A percentile compares a stretch with the other conserved stretches of the same genome.
Evolutionary conservation across 2,113 vertebrate species (phyloP).

Genomic region (Crotalus viridis): DNA sequence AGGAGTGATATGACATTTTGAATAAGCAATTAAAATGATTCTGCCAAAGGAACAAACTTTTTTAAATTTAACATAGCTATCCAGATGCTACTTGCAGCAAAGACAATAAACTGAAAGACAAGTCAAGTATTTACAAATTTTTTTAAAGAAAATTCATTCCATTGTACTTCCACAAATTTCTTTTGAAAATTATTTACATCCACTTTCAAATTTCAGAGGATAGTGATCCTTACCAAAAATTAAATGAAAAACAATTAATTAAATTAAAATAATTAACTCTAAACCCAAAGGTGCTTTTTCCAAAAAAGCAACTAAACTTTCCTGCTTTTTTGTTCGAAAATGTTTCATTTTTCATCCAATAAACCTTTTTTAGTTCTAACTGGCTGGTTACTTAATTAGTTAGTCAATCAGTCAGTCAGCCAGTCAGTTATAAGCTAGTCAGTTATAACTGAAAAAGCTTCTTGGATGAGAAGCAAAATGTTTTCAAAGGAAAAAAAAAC

Average conservation of each 20-base stretch:
- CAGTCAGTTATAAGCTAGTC: neutral
- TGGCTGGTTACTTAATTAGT: too few species aligned
- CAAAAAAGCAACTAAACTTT: neutral
- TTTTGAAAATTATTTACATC: conserved; percentile 1
- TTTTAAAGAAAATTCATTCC: neutral
- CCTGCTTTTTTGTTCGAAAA: neutral
- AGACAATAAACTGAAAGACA: neutral
- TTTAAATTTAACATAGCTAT: neutral
- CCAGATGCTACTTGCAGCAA: neutral
- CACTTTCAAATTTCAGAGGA: neutral
- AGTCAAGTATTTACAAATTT: conserved; percentile 11
- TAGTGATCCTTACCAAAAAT: neutral
- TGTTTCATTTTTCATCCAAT: neutral
- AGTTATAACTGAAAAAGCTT: neutral
- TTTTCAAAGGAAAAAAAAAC: neutral
- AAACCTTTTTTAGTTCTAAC: neutral
- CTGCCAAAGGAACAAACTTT: neutral
- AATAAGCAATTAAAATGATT: neutral
- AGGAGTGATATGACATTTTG: neutral
- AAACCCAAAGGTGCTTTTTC: neutral
- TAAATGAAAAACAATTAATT: neutral
- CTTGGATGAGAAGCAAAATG: neutral
- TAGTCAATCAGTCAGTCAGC: too few species aligned
- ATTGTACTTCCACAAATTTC: neutral
- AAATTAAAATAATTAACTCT: neutral